Percentiles rank a stretch among this genome's conserved stretches.
phyloP scores from a whole-genome alignment of 2,113 vertebrate species.

The Elephantulus edwardii region DNA sequence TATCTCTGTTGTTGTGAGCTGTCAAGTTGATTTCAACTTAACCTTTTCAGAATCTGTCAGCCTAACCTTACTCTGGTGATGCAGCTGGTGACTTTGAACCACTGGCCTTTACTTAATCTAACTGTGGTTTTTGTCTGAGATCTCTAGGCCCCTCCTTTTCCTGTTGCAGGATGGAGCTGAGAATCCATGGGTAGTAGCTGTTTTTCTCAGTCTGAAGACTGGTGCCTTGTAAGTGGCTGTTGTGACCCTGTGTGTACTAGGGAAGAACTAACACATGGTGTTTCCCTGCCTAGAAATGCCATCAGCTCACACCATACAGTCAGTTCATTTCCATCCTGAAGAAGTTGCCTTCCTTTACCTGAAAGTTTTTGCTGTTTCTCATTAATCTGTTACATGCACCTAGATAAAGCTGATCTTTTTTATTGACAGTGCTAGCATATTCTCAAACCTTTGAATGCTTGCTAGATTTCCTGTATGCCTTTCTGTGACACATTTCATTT shows the following conservation, averaged over 20 bases:
- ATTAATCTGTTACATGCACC: not conserved
- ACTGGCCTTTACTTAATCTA: not conserved
- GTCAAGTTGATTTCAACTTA: too few species aligned
- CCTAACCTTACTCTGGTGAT: too few species aligned
- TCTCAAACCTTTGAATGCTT: not conserved
- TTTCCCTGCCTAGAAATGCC: fast-evolving
- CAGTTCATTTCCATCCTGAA: not conserved
- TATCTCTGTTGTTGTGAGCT: too few species aligned
- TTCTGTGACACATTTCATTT: not conserved
- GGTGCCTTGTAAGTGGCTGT: not conserved
- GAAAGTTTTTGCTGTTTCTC: not conserved
- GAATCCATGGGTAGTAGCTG: not conserved
- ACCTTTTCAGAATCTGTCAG: too few species aligned
- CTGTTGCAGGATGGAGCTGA: not conserved
- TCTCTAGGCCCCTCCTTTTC: not conserved
- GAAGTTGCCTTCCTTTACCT: not conserved
- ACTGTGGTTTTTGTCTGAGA: not conserved
- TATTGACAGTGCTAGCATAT: not conserved
- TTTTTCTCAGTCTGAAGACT: not conserved
- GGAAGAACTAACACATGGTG: not conserved
- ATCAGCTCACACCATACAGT: too few species aligned
- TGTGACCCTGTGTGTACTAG: not conserved
- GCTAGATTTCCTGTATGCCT: not conserved
- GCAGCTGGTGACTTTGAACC: too few species aligned
- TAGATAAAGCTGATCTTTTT: not conserved